These are phyloP conservation scores for Lipophrys pholis DNA, from an alignment of 2,113 vertebrate species.

Conservation along the genomic window DNA sequence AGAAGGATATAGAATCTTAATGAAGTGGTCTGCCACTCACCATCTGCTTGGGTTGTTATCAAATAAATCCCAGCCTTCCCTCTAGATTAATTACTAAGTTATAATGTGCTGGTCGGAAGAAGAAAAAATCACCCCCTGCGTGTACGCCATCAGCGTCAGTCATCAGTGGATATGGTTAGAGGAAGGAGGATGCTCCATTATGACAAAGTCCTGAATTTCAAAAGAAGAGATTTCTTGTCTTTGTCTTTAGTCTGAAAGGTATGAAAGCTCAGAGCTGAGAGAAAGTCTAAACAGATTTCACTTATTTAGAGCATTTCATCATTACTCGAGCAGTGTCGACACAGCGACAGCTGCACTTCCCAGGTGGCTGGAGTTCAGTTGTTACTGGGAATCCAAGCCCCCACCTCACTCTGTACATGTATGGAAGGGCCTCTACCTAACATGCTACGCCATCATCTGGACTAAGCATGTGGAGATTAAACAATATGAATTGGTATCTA, in stretches of 20 bases:
- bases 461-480: too few relatives aligned
- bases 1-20: conserved; percentile 60
- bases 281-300: neutral
- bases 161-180: neutral
- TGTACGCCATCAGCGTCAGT: conserved; percentile 15
- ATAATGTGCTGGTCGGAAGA: conserved; percentile 32
- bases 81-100: conserved; percentile 67
- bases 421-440: too few relatives aligned
- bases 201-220: conserved; percentile 19
- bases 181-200: too few relatives aligned
- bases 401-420: too few relatives aligned
- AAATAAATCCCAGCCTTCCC: conserved; percentile 54
- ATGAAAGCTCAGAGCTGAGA: neutral
- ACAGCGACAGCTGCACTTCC: too few relatives aligned
- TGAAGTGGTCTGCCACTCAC: conserved; percentile 63
- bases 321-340: too few relatives aligned
- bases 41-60: conserved; percentile 71
- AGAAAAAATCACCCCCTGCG: conserved; percentile 22
- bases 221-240: conserved; percentile 15
- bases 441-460: too few relatives aligned
- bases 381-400: too few relatives aligned
- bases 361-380: too few relatives aligned
- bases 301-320: too few relatives aligned
- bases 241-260: neutral
- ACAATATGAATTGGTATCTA: too few relatives aligned